phyloP scores from a whole-genome alignment of 2,113 vertebrate genomes.

The Phocoena sinus region DNA sequence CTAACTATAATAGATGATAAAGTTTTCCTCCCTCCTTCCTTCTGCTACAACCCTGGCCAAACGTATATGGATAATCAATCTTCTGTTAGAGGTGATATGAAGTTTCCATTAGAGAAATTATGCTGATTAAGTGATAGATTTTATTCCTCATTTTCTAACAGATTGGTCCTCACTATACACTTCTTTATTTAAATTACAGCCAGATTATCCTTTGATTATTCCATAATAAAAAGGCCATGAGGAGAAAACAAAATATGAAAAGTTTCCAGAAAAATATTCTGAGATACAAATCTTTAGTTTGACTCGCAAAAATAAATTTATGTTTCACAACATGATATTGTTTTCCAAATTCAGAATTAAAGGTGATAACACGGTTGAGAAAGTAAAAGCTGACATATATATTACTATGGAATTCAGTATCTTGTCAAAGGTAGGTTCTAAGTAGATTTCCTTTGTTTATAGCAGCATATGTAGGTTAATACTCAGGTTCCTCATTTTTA shows the following conservation, averaged over 20 bases:
- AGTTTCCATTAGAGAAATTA: not conserved
- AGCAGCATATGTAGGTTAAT: not conserved
- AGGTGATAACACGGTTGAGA: not conserved
- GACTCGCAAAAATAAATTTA: not conserved
- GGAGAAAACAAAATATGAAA: not conserved
- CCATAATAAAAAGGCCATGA: not conserved
- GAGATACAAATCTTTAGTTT: not conserved
- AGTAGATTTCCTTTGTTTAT: not conserved
- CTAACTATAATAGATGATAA: not conserved
- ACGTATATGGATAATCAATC: not conserved
- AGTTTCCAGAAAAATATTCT: not conserved
- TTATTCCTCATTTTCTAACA: not conserved
- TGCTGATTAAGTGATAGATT: not conserved
- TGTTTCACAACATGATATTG: not conserved
- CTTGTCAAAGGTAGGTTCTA: not conserved
- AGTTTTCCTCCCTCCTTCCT: not conserved
- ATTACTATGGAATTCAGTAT: not conserved
- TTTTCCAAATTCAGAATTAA: not conserved
- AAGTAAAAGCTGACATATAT: not conserved
- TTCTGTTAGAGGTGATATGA: not conserved
- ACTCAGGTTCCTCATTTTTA: not conserved
- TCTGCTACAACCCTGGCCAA: not conserved
- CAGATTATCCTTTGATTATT: not conserved
- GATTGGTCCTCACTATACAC: not conserved
- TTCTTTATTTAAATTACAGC: not conserved